Evolutionary conservation across 2,113 vertebrate species (phyloP), one percentile per base, ranked within the genome.

Genomic region (Hoplias malabaricus): DNA sequence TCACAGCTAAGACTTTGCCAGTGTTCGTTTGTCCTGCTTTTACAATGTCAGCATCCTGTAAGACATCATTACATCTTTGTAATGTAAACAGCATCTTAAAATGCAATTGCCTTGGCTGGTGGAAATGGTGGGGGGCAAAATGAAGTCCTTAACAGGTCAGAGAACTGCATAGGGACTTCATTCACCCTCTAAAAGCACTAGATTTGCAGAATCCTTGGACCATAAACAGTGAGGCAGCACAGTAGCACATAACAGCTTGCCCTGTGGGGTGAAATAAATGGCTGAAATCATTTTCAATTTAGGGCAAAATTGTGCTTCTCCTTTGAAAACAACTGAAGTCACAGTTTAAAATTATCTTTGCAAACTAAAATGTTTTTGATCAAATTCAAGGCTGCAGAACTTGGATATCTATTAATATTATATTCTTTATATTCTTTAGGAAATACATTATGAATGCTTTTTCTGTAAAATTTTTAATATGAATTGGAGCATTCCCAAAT

Each of bases 11-110:
- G 31, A 19, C 31, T 36, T 34, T 62, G 59, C 12, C 54, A 68
- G 54, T 76, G 67, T 50, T 21, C 4, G 23, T 50, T 59, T 76
- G 70, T 23, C 14, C 10, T 66, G 46, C 69, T 43, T 75, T 75
- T 12, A 80, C 42, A 69, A 66, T 40, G 74, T 79, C 81, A 77
- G 31, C 61, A 57, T 50, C 53, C 61, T 61, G 5, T 57, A 62
- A 61, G 75, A 72, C 61, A 72, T 78, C 74, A 68, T 78, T 78
- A 70, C 72, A 78, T 80, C 74, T 74, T 59, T 80, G 70, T 81
- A 80, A 82, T 82, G 79, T 85, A 80, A 83, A 78, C 77, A 75
- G 54, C 56, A 70, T 82, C 78, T 81, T 82, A 78, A 73, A 84
- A 84, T 66, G 63, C 80, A 84, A 77, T 73, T 71, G 67, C 61